phyloP scores from a whole-genome alignment of 2,113 vertebrate genomes.

The Australoheros scitulus region DNA sequence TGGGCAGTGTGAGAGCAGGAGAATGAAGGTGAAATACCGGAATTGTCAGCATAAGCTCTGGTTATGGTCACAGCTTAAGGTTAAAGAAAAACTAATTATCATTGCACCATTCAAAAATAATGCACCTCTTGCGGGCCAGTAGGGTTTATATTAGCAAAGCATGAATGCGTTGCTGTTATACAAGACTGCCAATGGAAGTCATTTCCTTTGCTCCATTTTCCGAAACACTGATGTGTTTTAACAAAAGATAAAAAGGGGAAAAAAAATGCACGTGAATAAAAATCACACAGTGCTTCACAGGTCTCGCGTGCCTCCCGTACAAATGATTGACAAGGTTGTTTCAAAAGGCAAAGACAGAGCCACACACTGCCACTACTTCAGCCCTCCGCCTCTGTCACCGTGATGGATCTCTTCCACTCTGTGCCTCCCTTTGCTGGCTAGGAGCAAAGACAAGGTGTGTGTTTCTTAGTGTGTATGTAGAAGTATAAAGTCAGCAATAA shows the following conservation, averaged over 20 bases:
- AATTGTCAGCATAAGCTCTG: neutral
- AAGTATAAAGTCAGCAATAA: neutral
- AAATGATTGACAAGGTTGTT: constrained; percentile 54
- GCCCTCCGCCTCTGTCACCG: constrained; percentile 44
- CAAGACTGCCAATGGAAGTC: neutral
- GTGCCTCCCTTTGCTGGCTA: constrained; percentile 27
- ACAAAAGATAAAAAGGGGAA: neutral
- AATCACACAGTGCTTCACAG: neutral
- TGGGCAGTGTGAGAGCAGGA: neutral
- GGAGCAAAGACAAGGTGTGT: constrained; percentile 28
- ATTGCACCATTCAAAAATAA: neutral
- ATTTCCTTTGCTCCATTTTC: neutral
- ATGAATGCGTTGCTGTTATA: neutral
- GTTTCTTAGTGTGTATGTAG: neutral
- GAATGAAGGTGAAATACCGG: neutral
- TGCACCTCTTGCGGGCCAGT: neutral
- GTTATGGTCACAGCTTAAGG: neutral
- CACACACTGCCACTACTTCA: constrained; percentile 31
- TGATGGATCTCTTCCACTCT: constrained; percentile 69
- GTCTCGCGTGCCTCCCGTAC: neutral
- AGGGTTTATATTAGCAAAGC: neutral
- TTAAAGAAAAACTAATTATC: neutral
- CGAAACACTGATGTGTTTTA: neutral
- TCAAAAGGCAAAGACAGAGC: constrained; percentile 45
- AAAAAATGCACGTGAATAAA: neutral